Conservation (phyloP, 2,888 invertebrate species). For the Augochlorella aurata region DNA sequence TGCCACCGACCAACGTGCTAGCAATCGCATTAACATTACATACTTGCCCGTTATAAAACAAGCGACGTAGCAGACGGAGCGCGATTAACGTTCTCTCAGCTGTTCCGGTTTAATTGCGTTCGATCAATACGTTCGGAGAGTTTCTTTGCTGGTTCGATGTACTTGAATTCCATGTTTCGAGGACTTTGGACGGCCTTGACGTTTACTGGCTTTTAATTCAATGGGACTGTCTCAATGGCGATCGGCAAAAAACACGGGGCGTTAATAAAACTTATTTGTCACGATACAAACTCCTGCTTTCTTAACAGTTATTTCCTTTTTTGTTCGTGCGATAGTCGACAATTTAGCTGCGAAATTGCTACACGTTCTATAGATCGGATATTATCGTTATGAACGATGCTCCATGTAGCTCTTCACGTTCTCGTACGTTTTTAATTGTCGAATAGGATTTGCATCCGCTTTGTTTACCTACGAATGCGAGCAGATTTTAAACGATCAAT, state of each 20-base stretch:
- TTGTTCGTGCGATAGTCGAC: background rate
- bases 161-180: slow-evolving; percentile 27
- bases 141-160: slow-evolving; percentile 22
- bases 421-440: slow-evolving; percentile 27
- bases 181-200: slow-evolving; percentile 10
- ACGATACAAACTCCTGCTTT: background rate
- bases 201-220: slow-evolving; percentile 8
- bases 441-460: slow-evolving; percentile 2
- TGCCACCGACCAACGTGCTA: background rate
- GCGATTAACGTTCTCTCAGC: slow-evolving; percentile 42
- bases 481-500: background rate
- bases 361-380: background rate
- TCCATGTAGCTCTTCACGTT: slow-evolving; percentile 5
- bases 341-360: background rate
- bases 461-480: background rate
- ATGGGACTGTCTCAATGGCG: background rate
- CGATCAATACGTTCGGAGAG: slow-evolving; percentile 15
- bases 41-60: slow-evolving; percentile 40
- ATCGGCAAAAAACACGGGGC: background rate
- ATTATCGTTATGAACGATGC: slow-evolving; percentile 13
- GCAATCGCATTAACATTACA: slow-evolving; percentile 16
- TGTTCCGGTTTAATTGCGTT: slow-evolving; percentile 47
- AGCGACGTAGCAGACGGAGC: slow-evolving; percentile 5
- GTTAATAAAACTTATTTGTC: background rate
- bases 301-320: background rate